Base-by-base conservation (phyloP, 1,140 invertebrate genomes). In the Dendrolimus kikuchii region DNA sequence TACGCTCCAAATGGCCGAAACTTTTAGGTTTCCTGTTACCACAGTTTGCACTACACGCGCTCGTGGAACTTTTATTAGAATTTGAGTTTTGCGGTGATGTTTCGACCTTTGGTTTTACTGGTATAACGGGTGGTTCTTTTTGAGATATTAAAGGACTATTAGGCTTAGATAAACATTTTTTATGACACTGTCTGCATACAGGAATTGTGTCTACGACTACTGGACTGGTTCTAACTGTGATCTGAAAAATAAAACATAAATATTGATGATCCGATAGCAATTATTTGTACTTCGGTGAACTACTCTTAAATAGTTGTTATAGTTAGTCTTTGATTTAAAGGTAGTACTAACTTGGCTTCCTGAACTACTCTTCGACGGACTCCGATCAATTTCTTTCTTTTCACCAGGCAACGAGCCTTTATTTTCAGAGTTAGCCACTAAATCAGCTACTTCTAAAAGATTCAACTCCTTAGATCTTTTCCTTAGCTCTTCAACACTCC, bases 111-210 rank as follows among this genome's bases (percentile, higher is more conserved):
- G 71, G 72, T 66, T 81, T 83, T 7, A 63, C 60, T 41, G 74
- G 72, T 55, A 70, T 62, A 5, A 64, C 60, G 38, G 69, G 64
- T 36, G 77, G 69, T 65, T 85, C 79, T 72, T 78, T 84, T 70
- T 87, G 84, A 36, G 84, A 84, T 46, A 83, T 62, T 67, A 85
- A 66, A 7, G 87, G 87, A 70, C 87, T 88, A 47, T 86, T 87
- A 52, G 87, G 87, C 64, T 86, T 89, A 41, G 89, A 84, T 71
- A 91, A 85, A 78, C 92, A 93, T 64, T 92, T 92, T 81, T 92
- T 92, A 66, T 93, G 92, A 72, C 92, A 93, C 68, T 93, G 91
- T 58, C 91, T 89, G 77, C 92, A 93, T 6, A 93, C 91, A 41
- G 91, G 88, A 64, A 91, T 85, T 53, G 90, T 89, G 84, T 92